Base-by-base conservation (phyloP, 2,888 invertebrate species). In the Cremastobaeus sp. region DNA sequence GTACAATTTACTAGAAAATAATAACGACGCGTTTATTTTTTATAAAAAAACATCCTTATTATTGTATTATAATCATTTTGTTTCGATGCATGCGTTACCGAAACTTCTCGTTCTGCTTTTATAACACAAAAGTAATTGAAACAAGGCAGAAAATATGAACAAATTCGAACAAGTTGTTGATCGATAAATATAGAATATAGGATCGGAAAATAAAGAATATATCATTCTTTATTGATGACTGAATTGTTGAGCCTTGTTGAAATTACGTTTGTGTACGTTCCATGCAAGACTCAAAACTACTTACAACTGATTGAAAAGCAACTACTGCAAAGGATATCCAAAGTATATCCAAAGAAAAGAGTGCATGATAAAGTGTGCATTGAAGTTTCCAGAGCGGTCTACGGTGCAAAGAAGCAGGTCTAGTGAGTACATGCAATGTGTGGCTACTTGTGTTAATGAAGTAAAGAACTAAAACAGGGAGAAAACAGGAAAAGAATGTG, bases 401-500 rank as follows among this genome's bases (percentile, higher is more conserved):
- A 73, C 35, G 45, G 66, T 76, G 74, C 74, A 71, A 60, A 71
- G 32, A 68, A 62, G 74, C 71, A 43, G 54, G 43, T 69, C 65
- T 74, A 69, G 32, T 74, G 39, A 62, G 50, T 55, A 43, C 76
- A 76, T 76, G 76, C 76, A 50, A 39, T 65, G 71, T 64, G 71
- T 71, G 55, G 48, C 74, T 76, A 76, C 68, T 64, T 18, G 74
- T 74, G 74, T 65, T 62, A 68, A 73, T 57, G 64, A 69, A 69
- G 39, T 47, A 45, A 54, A 43, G 64, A 73, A 75, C 43, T 47
- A 64, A 78, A 62, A 66, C 55, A 64, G 37, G 54, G 41, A 37
- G 37, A 62, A 62, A 45, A 52, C 43, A 69, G 37, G 35, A 60
- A 55, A 45, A 55, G 82, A 85, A 83, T 74, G 78, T 81, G 79